These are phyloP conservation scores for Centropyge bicolor DNA, from an alignment of 2,797 vertebrate species.

Conservation along the genomic window DNA sequence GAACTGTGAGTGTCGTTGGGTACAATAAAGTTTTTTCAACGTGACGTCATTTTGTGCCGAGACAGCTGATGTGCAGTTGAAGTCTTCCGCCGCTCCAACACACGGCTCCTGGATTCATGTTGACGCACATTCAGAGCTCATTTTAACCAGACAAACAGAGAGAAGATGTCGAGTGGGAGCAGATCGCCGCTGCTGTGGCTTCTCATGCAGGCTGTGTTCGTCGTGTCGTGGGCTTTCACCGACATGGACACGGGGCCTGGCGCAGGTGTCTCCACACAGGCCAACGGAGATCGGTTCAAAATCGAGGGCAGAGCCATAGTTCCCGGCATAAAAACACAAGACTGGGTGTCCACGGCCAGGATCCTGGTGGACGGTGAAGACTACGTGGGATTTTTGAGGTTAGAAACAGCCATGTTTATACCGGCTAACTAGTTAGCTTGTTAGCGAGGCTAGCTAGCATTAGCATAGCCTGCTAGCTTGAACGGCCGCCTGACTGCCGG, in stretches of 20 bases:
- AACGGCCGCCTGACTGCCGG: background rate
- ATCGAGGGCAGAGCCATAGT: constrained; percentile 95
- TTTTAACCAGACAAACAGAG: constrained; percentile 1
- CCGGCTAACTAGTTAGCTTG: constrained; percentile 3
- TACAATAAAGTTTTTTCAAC: constrained; percentile 64
- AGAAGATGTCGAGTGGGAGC: constrained; percentile 29
- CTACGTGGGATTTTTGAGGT: constrained; percentile 94
- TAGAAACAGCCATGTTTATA: constrained; percentile 37
- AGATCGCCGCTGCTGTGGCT: constrained; percentile 57
- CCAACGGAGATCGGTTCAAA: constrained; percentile 90
- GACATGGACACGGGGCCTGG: constrained; percentile 85
- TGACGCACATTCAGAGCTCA: background rate
- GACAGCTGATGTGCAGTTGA: constrained; percentile 62
- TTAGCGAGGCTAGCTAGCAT: constrained; percentile 35
- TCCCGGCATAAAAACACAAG: constrained; percentile 91
- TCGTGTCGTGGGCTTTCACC: constrained; percentile 69
- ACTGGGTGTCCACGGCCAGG: constrained; percentile 94
- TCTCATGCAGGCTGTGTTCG: constrained; percentile 65
- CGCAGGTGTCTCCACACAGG: constrained; percentile 59
- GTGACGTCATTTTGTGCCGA: constrained; percentile 70
- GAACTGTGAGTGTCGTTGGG: background rate
- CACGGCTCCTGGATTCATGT: constrained; percentile 6
- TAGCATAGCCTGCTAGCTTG: constrained; percentile 49
- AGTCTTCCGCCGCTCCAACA: constrained; percentile 17
- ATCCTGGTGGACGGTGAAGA: constrained; percentile 94